Evolutionary conservation across 2,113 vertebrate species (phyloP), one percentile per base, ranked within the genome.

Genomic region (Gymnocephalus cernua): DNA sequence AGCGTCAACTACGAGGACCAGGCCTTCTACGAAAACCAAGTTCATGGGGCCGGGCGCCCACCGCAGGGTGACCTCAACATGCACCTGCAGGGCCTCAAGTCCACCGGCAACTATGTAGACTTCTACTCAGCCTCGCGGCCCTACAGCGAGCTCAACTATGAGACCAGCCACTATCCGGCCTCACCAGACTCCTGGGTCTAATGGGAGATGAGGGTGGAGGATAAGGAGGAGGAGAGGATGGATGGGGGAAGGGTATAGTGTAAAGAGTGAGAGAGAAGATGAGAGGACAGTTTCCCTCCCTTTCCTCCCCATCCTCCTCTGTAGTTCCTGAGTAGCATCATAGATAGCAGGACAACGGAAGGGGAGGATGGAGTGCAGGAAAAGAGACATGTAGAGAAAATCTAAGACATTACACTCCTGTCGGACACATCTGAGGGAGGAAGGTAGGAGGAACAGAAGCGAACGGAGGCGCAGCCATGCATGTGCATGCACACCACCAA

Each of bases 101-200:
- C 98, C 95, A 99, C 98, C 0, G 98, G 98, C 93, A 99, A 99
- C 95, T 99, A 99, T 1, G 98, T 99, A 77, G 98, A 99, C 96
- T 99, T 99, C 96, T 99, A 99, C 93, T 99, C 98, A 9, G 98
- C 98, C 45, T 97, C 98, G 59, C 96, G 98, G 85, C 98, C 98
- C 91, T 99, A 99, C 96, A 99, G 98, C 71, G 98, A 99, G 97
- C 97, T 99, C 94, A 99, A 99, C 96, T 99, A 99, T 74, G 98
- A 99, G 96, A 99, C 98, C 89, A 99, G 98, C 95, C 98, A 99
- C 96, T 99, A 99, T 93, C 98, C 98, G 44, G 98, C 98, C 93
- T 99, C 98, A 75, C 98, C 98, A 48, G 98, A 99, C 95, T 99
- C 98, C 92, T 99, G 98, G 98, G 98, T 99, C 93, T 99, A 95